Evolutionary conservation across 2,888 invertebrate genomes (phyloP).

Genomic region (Nasonovia ribisnigri): DNA sequence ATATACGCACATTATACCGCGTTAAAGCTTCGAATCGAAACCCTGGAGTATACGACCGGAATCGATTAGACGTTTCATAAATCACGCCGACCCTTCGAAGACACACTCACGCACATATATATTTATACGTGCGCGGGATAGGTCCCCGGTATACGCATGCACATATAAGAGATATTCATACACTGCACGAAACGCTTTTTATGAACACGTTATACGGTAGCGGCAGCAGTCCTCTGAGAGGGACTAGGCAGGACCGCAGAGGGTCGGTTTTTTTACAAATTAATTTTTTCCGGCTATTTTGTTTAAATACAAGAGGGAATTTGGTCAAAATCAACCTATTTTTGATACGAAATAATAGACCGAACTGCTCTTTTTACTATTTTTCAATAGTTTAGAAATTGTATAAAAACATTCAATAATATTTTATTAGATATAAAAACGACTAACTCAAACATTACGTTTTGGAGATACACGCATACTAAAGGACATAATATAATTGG

Average conservation of each 20-base stretch:
- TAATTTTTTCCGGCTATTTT: conserved; percentile 35
- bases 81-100: conserved; percentile 61
- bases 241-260: background rate
- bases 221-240: background rate
- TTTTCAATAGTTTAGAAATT: background rate
- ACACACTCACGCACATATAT: conserved; percentile 38
- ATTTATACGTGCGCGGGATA: background rate
- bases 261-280: conserved; percentile 34
- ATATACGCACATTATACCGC: background rate
- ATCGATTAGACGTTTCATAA: conserved; percentile 65
- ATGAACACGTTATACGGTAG: conserved; percentile 27
- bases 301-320: background rate
- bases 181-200: conserved; percentile 49
- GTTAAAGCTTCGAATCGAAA: conserved; percentile 51
- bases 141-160: background rate
- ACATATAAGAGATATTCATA: conserved; percentile 56
- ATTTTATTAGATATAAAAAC: background rate
- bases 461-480: background rate
- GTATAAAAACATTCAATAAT: background rate
- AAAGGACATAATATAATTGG: background rate
- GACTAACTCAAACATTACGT: background rate
- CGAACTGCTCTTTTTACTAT: background rate
- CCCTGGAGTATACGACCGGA: conserved; percentile 54
- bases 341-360: background rate
- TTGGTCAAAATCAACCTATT: background rate